phyloP scores from a whole-genome alignment of 2,888 invertebrate genomes.

The Drosophila leonis region DNA sequence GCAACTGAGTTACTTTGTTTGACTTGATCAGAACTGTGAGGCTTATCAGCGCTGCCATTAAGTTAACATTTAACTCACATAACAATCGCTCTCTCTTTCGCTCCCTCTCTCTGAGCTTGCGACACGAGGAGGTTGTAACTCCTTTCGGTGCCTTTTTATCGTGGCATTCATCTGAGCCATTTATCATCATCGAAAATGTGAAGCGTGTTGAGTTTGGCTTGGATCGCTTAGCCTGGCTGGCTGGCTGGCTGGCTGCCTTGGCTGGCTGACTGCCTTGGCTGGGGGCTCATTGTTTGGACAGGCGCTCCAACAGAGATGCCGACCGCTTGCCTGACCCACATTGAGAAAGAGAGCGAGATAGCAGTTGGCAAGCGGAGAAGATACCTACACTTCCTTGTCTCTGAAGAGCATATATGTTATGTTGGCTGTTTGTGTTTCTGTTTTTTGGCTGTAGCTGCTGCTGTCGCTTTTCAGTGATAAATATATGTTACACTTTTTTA shows the following conservation, averaged over 20 bases:
- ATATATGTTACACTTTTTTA: conserved; percentile 81
- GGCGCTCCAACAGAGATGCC: conserved; percentile 56
- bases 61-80: conserved; percentile 48
- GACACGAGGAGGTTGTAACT: conserved; percentile 22
- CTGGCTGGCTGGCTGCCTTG: conserved; percentile 14
- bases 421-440: conserved; percentile 12
- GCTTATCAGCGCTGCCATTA: conserved; percentile 50
- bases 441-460: conserved; percentile 47
- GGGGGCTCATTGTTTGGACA: conserved; percentile 64
- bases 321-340: conserved; percentile 59
- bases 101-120: too few species aligned
- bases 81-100: conserved; percentile 25
- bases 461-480: conserved; percentile 77
- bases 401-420: conserved; percentile 28
- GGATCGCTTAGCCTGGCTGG: conserved; percentile 30
- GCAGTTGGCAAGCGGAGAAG: conserved; percentile 21
- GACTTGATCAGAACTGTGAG: conserved; percentile 36
- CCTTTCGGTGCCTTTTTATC: conserved; percentile 71
- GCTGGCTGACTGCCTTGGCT: conserved; percentile 35
- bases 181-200: conserved; percentile 79
- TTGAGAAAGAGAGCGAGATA: conserved; percentile 16
- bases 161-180: conserved; percentile 75
- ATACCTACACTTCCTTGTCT: conserved; percentile 53
- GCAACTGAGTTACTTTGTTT: conserved; percentile 8
- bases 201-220: conserved; percentile 75